phyloP scores from a whole-genome alignment of 2,113 vertebrate species.

The Apodemus sylvaticus region DNA sequence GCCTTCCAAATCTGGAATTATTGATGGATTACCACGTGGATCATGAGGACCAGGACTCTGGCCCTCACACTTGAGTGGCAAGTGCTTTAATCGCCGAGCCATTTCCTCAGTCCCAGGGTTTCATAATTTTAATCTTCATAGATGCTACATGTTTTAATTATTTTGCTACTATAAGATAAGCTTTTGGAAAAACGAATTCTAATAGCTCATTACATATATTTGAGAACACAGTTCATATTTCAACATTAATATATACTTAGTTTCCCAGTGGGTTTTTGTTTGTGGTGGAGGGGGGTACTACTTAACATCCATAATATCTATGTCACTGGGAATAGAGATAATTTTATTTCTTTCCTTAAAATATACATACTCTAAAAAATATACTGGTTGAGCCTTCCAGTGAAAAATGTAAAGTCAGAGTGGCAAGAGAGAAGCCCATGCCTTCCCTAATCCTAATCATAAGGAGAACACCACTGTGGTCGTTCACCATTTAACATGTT shows the following conservation, averaged over 20 bases:
- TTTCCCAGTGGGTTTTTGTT: neutral
- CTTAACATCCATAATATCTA: neutral
- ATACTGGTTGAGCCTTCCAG: neutral
- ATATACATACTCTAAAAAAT: neutral
- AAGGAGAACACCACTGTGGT: too few relatives aligned
- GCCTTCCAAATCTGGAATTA: neutral
- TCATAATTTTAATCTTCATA: neutral
- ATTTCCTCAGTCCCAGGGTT: neutral
- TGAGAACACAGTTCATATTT: neutral
- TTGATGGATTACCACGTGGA: neutral
- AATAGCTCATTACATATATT: neutral
- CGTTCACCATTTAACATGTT: neutral
- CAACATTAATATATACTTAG: neutral
- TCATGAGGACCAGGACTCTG: neutral
- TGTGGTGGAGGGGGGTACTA: neutral
- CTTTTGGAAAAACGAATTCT: neutral
- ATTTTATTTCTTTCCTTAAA: neutral
- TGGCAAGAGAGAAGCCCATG: fast-evolving
- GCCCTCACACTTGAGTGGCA: neutral
- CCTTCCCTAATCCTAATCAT: fast-evolving
- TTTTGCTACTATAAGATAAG: neutral
- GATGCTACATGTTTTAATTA: neutral
- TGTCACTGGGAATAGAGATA: neutral
- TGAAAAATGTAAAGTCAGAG: neutral
- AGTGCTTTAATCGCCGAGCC: neutral